Base-by-base conservation (phyloP, 2,888 invertebrate genomes). In the Philereme vetulata region DNA sequence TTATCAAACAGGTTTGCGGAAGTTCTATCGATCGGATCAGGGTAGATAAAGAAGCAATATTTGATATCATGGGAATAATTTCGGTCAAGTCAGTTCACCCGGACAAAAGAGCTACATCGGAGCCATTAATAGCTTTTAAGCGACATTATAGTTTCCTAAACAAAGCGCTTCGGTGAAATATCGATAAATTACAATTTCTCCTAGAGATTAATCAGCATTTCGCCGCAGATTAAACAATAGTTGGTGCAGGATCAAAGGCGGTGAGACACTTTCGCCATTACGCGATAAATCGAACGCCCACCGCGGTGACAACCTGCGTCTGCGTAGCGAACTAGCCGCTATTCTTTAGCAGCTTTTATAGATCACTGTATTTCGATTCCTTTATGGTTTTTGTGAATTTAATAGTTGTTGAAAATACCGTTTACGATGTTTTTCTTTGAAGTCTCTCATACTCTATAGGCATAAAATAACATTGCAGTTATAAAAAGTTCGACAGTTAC, bases 241-340 rank as follows among this genome's bases (percentile, higher is more conserved):
- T 59, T 33, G 67, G 70, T 62, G 60, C 69, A 68, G 80, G 82
- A 84, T 85, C 84, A 85, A 85, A 85, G 75, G 48, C 60, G 72
- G 73, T 68, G 72, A 74, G 80, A 79, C 82, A 85, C 85, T 85
- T 85, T 85, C 82, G 81, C 84, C 72, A 74, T 74, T 77, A 74
- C 72, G 70, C 55, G 66, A 79, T 82, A 81, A 81, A 81, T 82
- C 75, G 78, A 75, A 80, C 82, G 80, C 83, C 81, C 78, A 81
- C 82, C 67, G 71, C 62, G 71, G 34, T 55, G 53, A 52, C 45
- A 70, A 62, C 53, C 59, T 61, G 63, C 54, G 51, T 56, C 38
- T 40, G 49, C 51, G 50, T 21, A 42, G n/a, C 5, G 8, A 8
- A 8, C 21, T 8, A 46, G 38, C 50, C 9, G 32, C 33, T 42